These are phyloP conservation scores for Indicator maculatus DNA, from an alignment of 2,113 vertebrate species.

Conservation along the genomic window DNA sequence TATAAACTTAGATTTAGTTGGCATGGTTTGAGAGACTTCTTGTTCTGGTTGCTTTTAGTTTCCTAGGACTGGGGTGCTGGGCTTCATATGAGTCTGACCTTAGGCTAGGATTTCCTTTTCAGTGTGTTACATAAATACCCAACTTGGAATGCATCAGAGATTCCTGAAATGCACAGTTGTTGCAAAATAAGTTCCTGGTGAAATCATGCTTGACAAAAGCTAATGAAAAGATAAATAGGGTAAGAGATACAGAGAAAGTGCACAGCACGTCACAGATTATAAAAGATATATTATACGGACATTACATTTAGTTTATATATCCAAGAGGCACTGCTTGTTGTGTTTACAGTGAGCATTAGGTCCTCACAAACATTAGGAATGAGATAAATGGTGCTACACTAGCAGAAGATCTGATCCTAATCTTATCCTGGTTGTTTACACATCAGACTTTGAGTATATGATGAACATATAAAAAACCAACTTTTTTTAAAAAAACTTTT, in stretches of 20 bases:
- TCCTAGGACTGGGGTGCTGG: no score
- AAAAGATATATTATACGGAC: not conserved
- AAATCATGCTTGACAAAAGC: not conserved
- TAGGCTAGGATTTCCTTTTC: conserved; percentile 33
- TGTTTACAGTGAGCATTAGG: not conserved
- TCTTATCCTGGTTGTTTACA: not conserved
- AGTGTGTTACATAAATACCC: conserved; percentile 33
- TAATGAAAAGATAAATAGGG: not conserved
- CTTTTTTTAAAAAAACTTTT: not conserved
- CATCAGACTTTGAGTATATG: not conserved
- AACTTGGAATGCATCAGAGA: not conserved
- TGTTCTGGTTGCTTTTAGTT: no score
- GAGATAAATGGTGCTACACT: not conserved
- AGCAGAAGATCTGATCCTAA: not conserved
- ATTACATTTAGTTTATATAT: not conserved
- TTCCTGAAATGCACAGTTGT: not conserved
- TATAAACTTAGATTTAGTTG: no score
- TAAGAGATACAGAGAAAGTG: not conserved
- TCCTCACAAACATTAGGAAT: not conserved
- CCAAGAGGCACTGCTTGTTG: not conserved
- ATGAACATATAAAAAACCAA: not conserved
- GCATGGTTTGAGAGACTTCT: no score
- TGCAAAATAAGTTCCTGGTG: conserved; percentile 8
- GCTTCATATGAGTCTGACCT: not conserved
- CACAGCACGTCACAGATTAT: not conserved